Conservation (phyloP, 2,888 invertebrate species). For the Ischnura elegans region DNA sequence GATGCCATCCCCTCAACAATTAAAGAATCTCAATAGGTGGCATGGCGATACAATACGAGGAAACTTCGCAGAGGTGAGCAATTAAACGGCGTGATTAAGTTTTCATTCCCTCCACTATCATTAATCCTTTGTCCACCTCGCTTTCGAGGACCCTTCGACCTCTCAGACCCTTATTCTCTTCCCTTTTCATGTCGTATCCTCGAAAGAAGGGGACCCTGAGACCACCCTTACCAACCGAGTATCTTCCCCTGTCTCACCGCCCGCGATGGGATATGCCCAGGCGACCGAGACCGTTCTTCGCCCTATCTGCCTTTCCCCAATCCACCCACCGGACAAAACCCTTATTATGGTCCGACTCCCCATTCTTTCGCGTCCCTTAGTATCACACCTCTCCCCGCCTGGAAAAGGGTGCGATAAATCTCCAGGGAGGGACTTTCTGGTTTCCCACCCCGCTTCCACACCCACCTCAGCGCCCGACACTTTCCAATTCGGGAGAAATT, state of each 20-base stretch:
- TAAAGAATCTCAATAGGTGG: not conserved
- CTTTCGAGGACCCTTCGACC: not conserved
- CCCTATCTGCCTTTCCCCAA: not conserved
- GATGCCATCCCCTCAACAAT: not conserved
- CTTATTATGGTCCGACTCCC: too few species aligned
- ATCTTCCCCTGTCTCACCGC: not conserved
- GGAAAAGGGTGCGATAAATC: conserved; percentile 13
- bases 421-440: not conserved
- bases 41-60: not conserved
- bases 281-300: not conserved
- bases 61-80: not conserved
- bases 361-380: not conserved
- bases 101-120: not conserved
- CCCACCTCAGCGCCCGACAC: not conserved
- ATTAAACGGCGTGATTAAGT: not conserved
- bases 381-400: not conserved
- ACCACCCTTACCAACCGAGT: not conserved
- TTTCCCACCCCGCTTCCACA: not conserved
- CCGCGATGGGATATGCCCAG: not conserved
- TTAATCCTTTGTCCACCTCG: not conserved
- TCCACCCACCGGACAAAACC: not conserved
- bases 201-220: not conserved
- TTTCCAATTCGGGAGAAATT: not conserved
- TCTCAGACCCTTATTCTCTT: not conserved
- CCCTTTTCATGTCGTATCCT: not conserved